These are phyloP conservation scores for Drosophila gunungcola DNA, from an alignment of 1,140 invertebrate species.

Conservation along the genomic window DNA sequence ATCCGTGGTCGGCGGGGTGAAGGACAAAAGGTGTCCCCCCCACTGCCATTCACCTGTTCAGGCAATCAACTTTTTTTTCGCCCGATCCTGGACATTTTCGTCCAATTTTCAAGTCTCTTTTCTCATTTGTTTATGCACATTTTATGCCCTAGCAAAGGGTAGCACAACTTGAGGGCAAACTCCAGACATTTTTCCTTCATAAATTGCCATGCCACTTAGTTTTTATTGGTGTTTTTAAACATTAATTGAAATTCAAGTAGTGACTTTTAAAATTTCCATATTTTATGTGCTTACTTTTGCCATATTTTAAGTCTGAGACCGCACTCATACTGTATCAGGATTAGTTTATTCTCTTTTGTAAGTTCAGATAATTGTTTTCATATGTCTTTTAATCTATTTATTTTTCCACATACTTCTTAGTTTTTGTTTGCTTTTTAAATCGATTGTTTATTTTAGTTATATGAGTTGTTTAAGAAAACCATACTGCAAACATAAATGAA, in stretches of 20 bases:
- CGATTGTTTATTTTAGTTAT: no score
- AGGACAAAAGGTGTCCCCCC: not conserved
- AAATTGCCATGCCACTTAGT: slow-evolving; percentile 4
- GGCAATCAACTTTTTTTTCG: slow-evolving; percentile 59
- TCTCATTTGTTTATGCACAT: slow-evolving; percentile 68
- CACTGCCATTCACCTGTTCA: slow-evolving; percentile 45
- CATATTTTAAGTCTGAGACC: not conserved
- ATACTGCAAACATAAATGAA: no score
- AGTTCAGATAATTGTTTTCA: no score
- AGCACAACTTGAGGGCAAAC: not conserved
- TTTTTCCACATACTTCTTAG: no score
- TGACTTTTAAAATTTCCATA: not conserved
- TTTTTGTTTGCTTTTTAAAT: no score
- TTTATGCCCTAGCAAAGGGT: slow-evolving; percentile 23
- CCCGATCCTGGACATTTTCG: slow-evolving; percentile 1
- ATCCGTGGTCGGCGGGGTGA: not conserved
- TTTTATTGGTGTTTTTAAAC: slow-evolving; percentile 12
- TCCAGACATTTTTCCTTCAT: not conserved
- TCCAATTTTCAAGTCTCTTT: slow-evolving; percentile 17
- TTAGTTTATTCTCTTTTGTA: no score
- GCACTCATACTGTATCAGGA: no score
- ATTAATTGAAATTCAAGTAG: not conserved
- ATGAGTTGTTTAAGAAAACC: no score
- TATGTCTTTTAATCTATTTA: no score
- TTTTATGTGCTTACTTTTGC: not conserved